Evolutionary conservation across 2,888 invertebrate genomes (phyloP), one percentile per base, ranked within the genome.

Genomic region (Anorthoa munda): DNA sequence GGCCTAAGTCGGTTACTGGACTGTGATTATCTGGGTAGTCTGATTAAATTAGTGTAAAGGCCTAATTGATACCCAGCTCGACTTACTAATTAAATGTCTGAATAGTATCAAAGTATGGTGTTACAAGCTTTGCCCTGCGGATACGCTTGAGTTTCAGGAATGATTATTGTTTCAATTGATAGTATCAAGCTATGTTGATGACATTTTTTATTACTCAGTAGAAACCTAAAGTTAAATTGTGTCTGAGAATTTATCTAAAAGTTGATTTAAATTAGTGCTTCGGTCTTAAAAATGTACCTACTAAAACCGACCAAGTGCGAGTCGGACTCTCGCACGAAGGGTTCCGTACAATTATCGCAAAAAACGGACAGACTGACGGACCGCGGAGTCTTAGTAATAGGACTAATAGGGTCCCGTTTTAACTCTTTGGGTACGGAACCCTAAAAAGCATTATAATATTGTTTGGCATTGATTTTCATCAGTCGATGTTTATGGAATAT

Each of bases 71-170:
- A 64, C 64, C 39, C 21, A 48, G 39, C 58, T 76, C 80, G 7
- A n/a, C n/a, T 80, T 76, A 79, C 80, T 76, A 80, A 76, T 75
- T 74, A 53, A 74, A 64, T 64, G 39, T 21, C 58, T 39, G 63
- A 48, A n/a, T 53, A 74, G 46, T 64, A 79, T 74, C 58, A 64
- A 59, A 64, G 53, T 75, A 21, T 63, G 15, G 21, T 23, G 11
- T 72, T 45, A 72, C 75, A 80, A 53, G 51, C 26, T n/a, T n/a
- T 58, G 60, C 55, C 53, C 60, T 60, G 21, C 45, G 53, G 75
- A 26, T 55, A 1, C 11, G 26, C 45, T 56, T 61, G n/a, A 21
- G 15, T 58, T 56, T 61, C 23, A 23, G 12, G 7, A 26, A 26
- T 2, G 4, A 50, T 55, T 48, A 23, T 39, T 48, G 23, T 46